phyloP scores from a whole-genome alignment of 2,797 vertebrate genomes.

The Protonibea diacanthus region DNA sequence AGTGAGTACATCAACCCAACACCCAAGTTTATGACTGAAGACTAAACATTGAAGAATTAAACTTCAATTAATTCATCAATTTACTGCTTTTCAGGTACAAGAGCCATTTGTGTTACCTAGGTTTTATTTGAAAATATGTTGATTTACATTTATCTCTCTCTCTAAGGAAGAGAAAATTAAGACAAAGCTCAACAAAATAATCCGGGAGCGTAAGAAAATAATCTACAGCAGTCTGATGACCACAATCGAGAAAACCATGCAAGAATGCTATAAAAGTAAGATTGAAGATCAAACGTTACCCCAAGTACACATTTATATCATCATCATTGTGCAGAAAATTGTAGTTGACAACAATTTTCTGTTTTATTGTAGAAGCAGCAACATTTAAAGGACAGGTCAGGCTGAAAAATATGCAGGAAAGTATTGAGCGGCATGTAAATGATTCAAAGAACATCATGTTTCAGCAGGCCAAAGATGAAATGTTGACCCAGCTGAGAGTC shows the following conservation, averaged over 20 bases:
- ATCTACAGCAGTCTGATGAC: slow-evolving; percentile 55
- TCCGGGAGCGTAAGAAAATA: slow-evolving; percentile 24
- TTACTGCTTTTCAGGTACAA: too few relatives aligned
- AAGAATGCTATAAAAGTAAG: slow-evolving; percentile 51
- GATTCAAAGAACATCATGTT: slow-evolving; percentile 48
- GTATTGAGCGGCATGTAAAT: too few relatives aligned
- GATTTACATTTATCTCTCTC: neutral
- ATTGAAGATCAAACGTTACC: too few relatives aligned
- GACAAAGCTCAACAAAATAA: slow-evolving; percentile 12
- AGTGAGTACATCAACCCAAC: too few relatives aligned
- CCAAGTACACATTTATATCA: too few relatives aligned
- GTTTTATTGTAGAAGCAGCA: slow-evolving; percentile 38
- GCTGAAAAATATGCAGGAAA: too few relatives aligned
- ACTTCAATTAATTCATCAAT: too few relatives aligned
- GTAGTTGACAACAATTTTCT: neutral
- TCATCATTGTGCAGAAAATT: neutral
- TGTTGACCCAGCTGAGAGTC: neutral
- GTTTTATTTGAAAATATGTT: neutral
- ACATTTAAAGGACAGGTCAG: rapidly evolving
- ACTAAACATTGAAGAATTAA: too few relatives aligned
- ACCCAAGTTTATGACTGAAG: too few relatives aligned
- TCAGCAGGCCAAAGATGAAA: neutral
- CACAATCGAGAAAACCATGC: slow-evolving; percentile 36
- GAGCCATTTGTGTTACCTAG: too few relatives aligned
- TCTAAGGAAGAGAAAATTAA: slow-evolving; percentile 49